A percentile compares a stretch with the other conserved stretches of the same genome.
These are phyloP conservation scores for Sebastiscus tertius DNA, from an alignment of 2,797 vertebrate genomes.

Conservation along the genomic window DNA sequence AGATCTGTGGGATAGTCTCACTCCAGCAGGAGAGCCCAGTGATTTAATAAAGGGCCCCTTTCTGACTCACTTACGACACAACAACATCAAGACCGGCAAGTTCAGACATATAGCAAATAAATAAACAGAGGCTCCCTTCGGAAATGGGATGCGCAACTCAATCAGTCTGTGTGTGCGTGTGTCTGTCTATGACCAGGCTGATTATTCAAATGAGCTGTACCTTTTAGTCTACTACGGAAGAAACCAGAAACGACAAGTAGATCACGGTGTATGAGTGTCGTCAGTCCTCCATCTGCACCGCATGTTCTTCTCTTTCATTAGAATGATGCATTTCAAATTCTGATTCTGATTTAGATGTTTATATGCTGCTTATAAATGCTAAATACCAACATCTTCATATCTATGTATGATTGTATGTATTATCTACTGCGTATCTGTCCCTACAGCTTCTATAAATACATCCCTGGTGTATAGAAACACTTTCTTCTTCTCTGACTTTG, in stretches of 20 bases:
- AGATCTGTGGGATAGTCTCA: constrained; percentile 83
- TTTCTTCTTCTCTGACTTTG: constrained; percentile 42
- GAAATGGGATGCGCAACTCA: constrained; percentile 60
- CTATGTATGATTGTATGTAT: background rate
- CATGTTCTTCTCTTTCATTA: constrained; percentile 11
- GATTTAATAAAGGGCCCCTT: constrained; percentile 84
- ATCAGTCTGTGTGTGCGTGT: constrained; percentile 32
- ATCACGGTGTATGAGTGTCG: constrained; percentile 10
- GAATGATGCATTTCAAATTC: constrained; percentile 3
- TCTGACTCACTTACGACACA: constrained; percentile 77
- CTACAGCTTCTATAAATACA: constrained; percentile 11
- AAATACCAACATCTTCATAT: background rate
- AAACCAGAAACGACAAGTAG: constrained; percentile 48
- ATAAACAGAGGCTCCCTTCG: constrained; percentile 65
- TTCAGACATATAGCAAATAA: constrained; percentile 74
- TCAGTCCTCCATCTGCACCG: constrained; percentile 6
- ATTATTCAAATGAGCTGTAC: constrained; percentile 65
- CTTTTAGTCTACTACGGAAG: constrained; percentile 19
- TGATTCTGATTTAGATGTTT: background rate
- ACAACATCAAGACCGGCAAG: constrained; percentile 67
- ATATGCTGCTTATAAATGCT: background rate
- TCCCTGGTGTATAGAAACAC: constrained; percentile 10
- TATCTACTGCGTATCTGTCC: background rate
- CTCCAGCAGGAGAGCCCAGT: constrained; percentile 76
- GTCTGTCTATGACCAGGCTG: constrained; percentile 33